A percentile compares a stretch with the other conserved stretches of the same genome.
phyloP scores from a whole-genome alignment of 2,113 vertebrate species.

The Hippocampus comes region DNA sequence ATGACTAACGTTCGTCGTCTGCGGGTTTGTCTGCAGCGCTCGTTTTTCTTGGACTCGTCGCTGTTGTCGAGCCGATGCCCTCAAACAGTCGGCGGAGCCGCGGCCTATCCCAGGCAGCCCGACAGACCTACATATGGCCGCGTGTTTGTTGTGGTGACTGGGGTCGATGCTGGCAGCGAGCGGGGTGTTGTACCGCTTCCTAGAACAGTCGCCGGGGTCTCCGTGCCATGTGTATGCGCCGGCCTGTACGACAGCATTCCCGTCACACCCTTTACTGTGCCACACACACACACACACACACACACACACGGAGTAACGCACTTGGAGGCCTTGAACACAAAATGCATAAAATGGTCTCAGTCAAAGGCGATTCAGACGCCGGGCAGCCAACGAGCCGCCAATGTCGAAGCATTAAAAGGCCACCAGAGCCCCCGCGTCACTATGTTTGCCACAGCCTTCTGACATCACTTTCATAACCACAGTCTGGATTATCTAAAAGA shows the following conservation, averaged over 20 bases:
- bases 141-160: constrained; percentile 62
- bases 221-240: constrained; percentile 38
- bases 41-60: constrained; percentile 29
- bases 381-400: constrained; percentile 25
- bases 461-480: constrained; percentile 46
- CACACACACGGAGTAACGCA: constrained; percentile 24
- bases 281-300: constrained; percentile 36
- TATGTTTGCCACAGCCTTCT: constrained; percentile 36
- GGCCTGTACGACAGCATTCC: constrained; percentile 49
- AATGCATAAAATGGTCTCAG: constrained; percentile 38
- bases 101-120: constrained; percentile 40
- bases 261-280: constrained; percentile 52
- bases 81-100: constrained; percentile 44
- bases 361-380: constrained; percentile 27
- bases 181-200: constrained; percentile 61
- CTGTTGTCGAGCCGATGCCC: constrained; percentile 21
- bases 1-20: constrained; percentile 15
- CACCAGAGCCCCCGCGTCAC: constrained; percentile 32
- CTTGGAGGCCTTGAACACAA: constrained; percentile 19
- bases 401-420: constrained; percentile 18
- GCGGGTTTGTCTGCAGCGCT: constrained; percentile 31
- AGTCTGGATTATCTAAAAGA: constrained; percentile 40
- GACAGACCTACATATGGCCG: constrained; percentile 55
- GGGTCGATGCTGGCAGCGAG: constrained; percentile 37
- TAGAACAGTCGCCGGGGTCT: constrained; percentile 46